Conservation (phyloP, 2,797 vertebrate genomes). For the Okamejei kenojei region DNA sequence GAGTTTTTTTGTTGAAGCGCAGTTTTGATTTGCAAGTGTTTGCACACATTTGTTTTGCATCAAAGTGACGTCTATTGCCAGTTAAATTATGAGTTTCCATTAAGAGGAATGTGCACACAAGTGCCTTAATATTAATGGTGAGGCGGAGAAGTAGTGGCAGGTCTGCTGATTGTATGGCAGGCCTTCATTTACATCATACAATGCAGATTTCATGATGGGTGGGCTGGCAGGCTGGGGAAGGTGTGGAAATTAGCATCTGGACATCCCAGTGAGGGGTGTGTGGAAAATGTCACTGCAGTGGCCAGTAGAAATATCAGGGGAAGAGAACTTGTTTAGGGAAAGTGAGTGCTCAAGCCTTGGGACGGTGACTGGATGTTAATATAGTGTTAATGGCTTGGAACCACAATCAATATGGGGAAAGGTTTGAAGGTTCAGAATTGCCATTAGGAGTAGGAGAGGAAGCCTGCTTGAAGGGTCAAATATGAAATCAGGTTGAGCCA, state of each 20-base stretch:
- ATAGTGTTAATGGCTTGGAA: neutral
- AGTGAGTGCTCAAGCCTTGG: neutral
- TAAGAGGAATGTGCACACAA: neutral
- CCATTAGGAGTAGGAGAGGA: too few species aligned
- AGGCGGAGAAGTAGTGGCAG: neutral
- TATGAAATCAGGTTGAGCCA: too few species aligned
- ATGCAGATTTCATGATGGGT: neutral
- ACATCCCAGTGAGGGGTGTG: neutral
- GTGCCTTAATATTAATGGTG: neutral
- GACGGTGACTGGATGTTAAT: neutral
- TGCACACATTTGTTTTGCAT: neutral
- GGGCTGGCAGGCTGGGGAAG: neutral
- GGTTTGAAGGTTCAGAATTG: too few species aligned
- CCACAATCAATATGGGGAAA: neutral
- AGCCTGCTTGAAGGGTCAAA: too few species aligned
- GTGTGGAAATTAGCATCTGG: neutral
- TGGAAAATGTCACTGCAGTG: neutral
- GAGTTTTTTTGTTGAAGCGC: constrained; percentile 11
- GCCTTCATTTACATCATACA: neutral
- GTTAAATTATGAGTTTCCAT: neutral
- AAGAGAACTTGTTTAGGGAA: neutral
- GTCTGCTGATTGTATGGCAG: neutral
- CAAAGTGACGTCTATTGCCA: neutral
- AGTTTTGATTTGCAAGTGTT: constrained; percentile 17
- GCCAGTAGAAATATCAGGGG: neutral